Evolutionary conservation across 2,113 vertebrate species (phyloP).

Genomic region (Calcarius ornatus): DNA sequence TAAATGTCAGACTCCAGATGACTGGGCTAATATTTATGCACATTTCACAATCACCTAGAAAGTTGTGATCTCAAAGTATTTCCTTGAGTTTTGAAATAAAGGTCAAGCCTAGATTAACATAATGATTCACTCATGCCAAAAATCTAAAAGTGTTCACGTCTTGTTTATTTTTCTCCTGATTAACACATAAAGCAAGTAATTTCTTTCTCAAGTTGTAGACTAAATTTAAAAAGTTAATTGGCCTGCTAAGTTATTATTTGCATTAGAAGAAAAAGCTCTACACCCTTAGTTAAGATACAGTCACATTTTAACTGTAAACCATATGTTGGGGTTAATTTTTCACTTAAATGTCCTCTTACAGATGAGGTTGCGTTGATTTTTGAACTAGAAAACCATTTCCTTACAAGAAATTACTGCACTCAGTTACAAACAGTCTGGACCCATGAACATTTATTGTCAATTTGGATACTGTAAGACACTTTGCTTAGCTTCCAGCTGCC

Average conservation of each 20-base stretch:
- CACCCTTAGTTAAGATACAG: not conserved
- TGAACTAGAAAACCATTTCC: fast-evolving
- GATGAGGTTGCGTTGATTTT: not conserved
- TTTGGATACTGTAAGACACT: not conserved
- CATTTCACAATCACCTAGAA: not conserved
- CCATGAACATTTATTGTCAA: not conserved
- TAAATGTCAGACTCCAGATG: conserved; percentile 41
- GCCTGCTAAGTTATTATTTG: not conserved
- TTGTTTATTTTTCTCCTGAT: not conserved
- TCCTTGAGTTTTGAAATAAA: conserved; percentile 30
- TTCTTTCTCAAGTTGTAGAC: not conserved
- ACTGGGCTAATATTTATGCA: conserved; percentile 17
- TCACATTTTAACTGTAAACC: not conserved
- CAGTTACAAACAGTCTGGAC: fast-evolving
- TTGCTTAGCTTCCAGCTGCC: not conserved
- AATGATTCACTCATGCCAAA: not conserved
- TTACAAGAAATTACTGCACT: not conserved
- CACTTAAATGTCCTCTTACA: not conserved
- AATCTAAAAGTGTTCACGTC: not conserved
- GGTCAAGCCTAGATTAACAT: conserved; percentile 24
- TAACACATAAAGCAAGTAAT: not conserved
- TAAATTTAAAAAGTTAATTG: not conserved
- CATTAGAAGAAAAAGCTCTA: not conserved
- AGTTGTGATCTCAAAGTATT: not conserved
- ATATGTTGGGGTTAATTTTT: not conserved